A percentile compares a stretch with the other conserved stretches of the same genome.
phyloP scores from a whole-genome alignment of 1,140 invertebrate species.

The Cyrtorhinus lividipennis region DNA sequence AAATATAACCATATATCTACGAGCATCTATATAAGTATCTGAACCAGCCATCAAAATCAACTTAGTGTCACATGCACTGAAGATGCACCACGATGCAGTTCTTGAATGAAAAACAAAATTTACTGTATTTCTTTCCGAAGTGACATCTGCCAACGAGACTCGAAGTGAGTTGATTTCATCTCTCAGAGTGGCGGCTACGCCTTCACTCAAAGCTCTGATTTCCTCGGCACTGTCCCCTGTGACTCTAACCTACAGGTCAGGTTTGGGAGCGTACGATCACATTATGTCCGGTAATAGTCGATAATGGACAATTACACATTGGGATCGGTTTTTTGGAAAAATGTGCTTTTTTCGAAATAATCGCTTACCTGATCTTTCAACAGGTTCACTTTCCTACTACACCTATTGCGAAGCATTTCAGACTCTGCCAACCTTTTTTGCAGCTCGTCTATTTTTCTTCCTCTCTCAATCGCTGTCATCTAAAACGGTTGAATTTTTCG shows the following conservation, averaged over 20 bases:
- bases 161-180: slow-evolving; percentile 9
- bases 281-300: neutral
- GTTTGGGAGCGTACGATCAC: no score
- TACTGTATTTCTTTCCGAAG: slow-evolving; percentile 10
- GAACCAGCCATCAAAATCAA: no score
- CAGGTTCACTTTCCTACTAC: slow-evolving; percentile 51
- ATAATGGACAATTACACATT: no score
- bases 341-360: no score
- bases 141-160: neutral
- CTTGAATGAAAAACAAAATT: no score
- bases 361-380: slow-evolving; percentile 48
- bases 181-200: slow-evolving; percentile 5
- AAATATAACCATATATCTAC: no score
- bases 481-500: slow-evolving; percentile 29
- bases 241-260: slow-evolving; percentile 14
- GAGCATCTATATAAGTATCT: no score
- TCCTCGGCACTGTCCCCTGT: slow-evolving; percentile 17
- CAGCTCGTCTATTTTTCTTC: slow-evolving; percentile 66
- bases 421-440: slow-evolving; percentile 58
- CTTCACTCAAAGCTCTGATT: slow-evolving; percentile 13
- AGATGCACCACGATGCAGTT: no score
- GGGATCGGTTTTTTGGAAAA: no score
- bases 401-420: slow-evolving; percentile 50
- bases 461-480: slow-evolving; percentile 65
- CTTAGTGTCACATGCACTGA: no score